Percentiles rank a stretch among this genome's conserved stretches.
These are phyloP conservation scores for Dryobota labecula DNA, from an alignment of 2,888 invertebrate genomes.

Conservation along the genomic window DNA sequence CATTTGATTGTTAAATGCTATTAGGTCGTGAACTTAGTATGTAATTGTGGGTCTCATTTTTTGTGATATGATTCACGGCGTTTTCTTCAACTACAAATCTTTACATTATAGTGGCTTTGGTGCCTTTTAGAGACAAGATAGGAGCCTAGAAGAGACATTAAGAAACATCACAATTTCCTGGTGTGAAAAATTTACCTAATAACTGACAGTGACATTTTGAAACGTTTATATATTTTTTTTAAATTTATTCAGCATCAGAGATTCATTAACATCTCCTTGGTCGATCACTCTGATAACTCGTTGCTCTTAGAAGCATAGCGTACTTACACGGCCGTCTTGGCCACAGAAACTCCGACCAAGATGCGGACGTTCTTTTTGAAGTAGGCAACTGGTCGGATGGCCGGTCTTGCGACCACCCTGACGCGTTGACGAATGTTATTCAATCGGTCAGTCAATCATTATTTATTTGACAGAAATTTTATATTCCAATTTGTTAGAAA, in stretches of 20 bases:
- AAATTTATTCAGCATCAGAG: not conserved
- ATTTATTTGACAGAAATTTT: too few species aligned
- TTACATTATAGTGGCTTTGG: not conserved
- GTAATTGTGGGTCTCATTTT: slow-evolving; percentile 1
- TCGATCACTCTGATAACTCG: not conserved
- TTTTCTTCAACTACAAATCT: not conserved
- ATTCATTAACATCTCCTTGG: not conserved
- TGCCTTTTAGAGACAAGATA: too few species aligned
- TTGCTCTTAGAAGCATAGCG: not conserved
- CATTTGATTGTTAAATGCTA: not conserved
- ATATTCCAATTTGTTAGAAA: too few species aligned
- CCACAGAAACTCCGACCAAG: not conserved
- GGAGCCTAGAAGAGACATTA: not conserved
- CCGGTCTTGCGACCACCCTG: not conserved
- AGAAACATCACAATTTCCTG: not conserved
- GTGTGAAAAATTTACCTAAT: not conserved
- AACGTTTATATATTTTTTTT: slow-evolving; percentile 6
- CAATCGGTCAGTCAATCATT: too few species aligned
- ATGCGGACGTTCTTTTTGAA: not conserved
- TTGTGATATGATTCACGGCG: not conserved
- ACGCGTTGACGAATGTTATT: too few species aligned
- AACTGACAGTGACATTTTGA: slow-evolving; percentile 13
- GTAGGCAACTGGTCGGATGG: not conserved
- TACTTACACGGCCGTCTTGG: too few species aligned
- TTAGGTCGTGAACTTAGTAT: not conserved